A percentile compares a stretch with the other conserved stretches of the same genome.
Conservation (phyloP, 2,888 invertebrate genomes). For the Leuctra nigra region DNA sequence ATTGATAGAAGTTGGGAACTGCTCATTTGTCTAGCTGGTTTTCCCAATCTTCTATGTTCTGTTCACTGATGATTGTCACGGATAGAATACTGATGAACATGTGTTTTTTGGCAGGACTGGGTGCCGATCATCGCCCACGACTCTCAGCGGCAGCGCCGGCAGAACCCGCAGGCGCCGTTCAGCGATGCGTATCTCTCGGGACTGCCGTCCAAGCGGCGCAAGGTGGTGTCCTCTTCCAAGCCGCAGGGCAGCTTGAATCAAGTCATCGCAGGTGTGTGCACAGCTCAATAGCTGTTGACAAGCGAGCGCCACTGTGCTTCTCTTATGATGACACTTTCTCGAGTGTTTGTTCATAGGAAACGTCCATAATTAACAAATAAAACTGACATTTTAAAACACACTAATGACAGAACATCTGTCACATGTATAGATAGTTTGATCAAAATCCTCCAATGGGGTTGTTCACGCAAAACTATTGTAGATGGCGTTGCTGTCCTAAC, state of each 20-base stretch:
- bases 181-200: slow-evolving; percentile 88
- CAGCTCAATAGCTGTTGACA: background rate
- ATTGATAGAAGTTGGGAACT: too few species aligned
- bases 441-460: too few species aligned
- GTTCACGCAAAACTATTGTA: too few species aligned
- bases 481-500: too few species aligned
- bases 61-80: background rate
- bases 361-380: too few species aligned
- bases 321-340: too few species aligned
- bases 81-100: background rate
- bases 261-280: slow-evolving; percentile 33
- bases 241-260: slow-evolving; percentile 33
- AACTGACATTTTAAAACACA: too few species aligned
- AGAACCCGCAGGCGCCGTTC: slow-evolving; percentile 48
- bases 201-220: slow-evolving; percentile 83
- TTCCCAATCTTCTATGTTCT: background rate
- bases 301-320: too few species aligned
- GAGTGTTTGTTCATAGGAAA: background rate
- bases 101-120: slow-evolving; percentile 57
- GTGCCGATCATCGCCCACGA: slow-evolving; percentile 82
- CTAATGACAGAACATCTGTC: background rate
- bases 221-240: slow-evolving; percentile 51
- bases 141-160: slow-evolving; percentile 59
- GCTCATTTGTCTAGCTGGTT: too few species aligned
- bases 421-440: too few species aligned